Evolutionary conservation across 2,113 vertebrate species (phyloP).

Genomic region (Ariopsis seemanni): DNA sequence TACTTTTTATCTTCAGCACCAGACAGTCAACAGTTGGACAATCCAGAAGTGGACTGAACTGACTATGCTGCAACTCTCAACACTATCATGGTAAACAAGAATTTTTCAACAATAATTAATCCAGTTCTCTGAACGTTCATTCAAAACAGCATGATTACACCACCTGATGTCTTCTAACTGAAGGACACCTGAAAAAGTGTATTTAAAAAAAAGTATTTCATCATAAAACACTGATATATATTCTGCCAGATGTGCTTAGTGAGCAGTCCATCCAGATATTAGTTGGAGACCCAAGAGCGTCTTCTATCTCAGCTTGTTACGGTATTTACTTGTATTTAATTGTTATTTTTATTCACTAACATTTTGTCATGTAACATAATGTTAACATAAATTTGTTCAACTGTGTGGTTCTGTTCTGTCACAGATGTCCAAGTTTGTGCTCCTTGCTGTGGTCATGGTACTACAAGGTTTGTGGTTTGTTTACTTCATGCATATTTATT

Average conservation of each 20-base stretch:
- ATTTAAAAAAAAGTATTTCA: not conserved
- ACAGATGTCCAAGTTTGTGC: slow-evolving; percentile 53
- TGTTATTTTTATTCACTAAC: not conserved
- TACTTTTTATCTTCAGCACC: not conserved
- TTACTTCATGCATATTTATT: not conserved
- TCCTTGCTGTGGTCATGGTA: slow-evolving; percentile 57
- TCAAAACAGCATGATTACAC: slow-evolving; percentile 22
- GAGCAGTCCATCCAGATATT: not conserved
- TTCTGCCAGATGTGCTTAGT: not conserved
- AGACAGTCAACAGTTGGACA: not conserved
- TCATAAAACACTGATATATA: not conserved
- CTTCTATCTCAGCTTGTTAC: slow-evolving; percentile 1
- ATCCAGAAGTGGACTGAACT: not conserved
- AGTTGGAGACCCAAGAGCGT: not conserved
- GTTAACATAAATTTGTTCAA: not conserved
- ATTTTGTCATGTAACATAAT: not conserved
- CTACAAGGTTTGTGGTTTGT: slow-evolving; percentile 61
- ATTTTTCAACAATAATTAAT: slow-evolving; percentile 36
- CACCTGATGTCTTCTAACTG: not conserved
- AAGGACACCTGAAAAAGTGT: slow-evolving; percentile 6
- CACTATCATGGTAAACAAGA: slow-evolving; percentile 27
- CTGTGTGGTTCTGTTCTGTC: not conserved
- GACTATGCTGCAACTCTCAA: not conserved
- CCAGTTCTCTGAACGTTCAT: slow-evolving; percentile 42
- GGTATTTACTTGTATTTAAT: slow-evolving; percentile 21